phyloP scores from a whole-genome alignment of 1,140 invertebrate species.

The Anoplolepis gracilipes region DNA sequence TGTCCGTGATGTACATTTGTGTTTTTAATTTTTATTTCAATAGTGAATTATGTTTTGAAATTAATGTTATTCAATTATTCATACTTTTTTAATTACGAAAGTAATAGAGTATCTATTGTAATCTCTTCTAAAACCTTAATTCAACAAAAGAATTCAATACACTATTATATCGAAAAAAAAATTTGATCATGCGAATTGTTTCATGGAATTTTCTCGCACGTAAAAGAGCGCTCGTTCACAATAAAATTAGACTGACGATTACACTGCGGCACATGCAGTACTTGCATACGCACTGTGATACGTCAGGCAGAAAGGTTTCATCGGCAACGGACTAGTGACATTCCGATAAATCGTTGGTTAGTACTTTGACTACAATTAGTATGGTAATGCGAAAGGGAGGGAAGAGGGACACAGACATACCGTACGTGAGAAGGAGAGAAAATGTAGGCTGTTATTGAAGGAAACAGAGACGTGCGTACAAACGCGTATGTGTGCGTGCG shows the following conservation, averaged over 20 bases:
- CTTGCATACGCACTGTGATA: background rate
- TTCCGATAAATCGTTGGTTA: slow-evolving; percentile 67
- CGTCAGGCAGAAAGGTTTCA: slow-evolving; percentile 55
- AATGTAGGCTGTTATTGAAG: background rate
- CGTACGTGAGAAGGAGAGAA: background rate
- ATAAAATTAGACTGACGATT: background rate
- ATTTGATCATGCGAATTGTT: background rate
- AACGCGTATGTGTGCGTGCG: background rate
- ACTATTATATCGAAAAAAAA: background rate
- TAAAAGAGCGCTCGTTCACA: background rate
- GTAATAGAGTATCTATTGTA: background rate
- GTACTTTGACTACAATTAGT: slow-evolving; percentile 74
- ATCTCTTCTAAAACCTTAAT: slow-evolving; percentile 12
- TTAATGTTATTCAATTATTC: background rate
- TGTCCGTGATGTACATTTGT: background rate
- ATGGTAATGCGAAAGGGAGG: slow-evolving; percentile 64
- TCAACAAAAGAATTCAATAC: background rate
- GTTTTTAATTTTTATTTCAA: background rate
- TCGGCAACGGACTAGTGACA: slow-evolving; percentile 61
- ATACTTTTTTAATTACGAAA: background rate
- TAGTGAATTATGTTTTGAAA: background rate
- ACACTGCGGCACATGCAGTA: no score
- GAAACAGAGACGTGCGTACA: background rate
- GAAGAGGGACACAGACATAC: background rate
- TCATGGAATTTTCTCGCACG: background rate